Evolutionary conservation across 2,113 vertebrate genomes (phyloP), one percentile per base, ranked within the genome.

Genomic region (Hippocampus abdominalis): DNA sequence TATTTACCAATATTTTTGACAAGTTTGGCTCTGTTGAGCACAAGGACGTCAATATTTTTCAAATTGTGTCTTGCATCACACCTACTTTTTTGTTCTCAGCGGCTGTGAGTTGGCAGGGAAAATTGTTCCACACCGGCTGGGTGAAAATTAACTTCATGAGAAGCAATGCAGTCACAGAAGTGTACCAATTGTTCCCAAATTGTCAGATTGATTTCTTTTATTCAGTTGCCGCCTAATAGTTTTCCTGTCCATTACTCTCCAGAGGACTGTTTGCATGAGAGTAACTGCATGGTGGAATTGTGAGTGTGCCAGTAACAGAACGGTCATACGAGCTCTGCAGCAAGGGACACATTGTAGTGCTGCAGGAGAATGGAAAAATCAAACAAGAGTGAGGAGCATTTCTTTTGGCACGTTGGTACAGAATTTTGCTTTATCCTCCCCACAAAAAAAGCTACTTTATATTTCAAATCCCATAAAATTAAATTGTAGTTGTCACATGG

Each of bases 151-250:
- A 44, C 75, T 36, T 10, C 53, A 68, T 8, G 32, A 62, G 21
- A 61, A 74, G 49, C 21, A 36, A 66, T 32, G 53, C 36, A 39
- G 67, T 23, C 64, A 53, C 40, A 56, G 21, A 13, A 68, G 65
- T 69, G 57, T 51, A 61, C 44, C 32, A 74, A 82, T 73, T 75
- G 72, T 63, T 75, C 57, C 77, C 64, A 64, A 57, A 81, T 71
- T 75, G 72, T 72, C 69, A 59, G 68, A 79, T 64, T 81, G 73
- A 79, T 68, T 72, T 40, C 60, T 59, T 39, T 76, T 68, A 83
- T 81, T 75, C 84, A 74, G 67, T 76, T 8, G 18, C 70, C 40
- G 72, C 66, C 54, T 82, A 78, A 85, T 87, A 79, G 73, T 81
- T 82, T 75, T 66, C 51, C 78, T 54, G 71, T 73, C 72, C 70